Percentiles rank a stretch among this genome's conserved stretches.
Evolutionary conservation across 2,113 vertebrate species (phyloP).

Genomic region (Tupaia chinensis): DNA sequence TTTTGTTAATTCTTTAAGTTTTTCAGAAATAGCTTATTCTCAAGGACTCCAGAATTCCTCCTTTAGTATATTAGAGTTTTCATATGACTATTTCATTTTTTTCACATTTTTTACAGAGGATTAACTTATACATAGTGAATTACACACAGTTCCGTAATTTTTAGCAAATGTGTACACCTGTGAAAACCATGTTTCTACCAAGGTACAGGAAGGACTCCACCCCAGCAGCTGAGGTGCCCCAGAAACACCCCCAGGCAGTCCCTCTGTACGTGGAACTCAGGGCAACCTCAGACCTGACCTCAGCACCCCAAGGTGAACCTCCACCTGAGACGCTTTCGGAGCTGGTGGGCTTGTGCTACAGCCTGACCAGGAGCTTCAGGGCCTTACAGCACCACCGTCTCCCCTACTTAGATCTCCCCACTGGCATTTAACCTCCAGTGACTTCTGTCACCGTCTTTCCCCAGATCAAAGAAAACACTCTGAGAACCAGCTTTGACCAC

Average conservation of each 20-base stretch:
- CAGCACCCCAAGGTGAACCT: neutral
- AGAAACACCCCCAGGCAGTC: accelerated
- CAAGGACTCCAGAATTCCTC: neutral
- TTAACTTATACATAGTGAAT: neutral
- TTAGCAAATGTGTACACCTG: neutral
- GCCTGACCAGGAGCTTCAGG: neutral
- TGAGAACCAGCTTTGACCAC: neutral
- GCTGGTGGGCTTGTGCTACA: accelerated
- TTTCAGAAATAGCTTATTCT: conserved; percentile 28
- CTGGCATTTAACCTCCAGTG: neutral
- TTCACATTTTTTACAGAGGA: neutral
- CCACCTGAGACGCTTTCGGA: accelerated
- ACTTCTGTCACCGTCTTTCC: neutral
- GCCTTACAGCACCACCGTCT: no score
- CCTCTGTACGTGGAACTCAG: neutral
- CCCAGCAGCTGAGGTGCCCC: neutral
- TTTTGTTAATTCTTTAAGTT: conserved; percentile 41
- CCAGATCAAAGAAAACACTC: neutral
- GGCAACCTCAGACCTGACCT: neutral
- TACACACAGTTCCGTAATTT: neutral
- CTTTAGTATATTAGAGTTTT: neutral
- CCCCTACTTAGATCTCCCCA: neutral
- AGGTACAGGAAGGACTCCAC: neutral
- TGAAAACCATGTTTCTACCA: neutral
- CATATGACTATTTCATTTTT: neutral